A percentile compares a stretch with the other conserved stretches of the same genome.
phyloP scores from a whole-genome alignment of 2,797 vertebrate species.

The Anableps anableps region DNA sequence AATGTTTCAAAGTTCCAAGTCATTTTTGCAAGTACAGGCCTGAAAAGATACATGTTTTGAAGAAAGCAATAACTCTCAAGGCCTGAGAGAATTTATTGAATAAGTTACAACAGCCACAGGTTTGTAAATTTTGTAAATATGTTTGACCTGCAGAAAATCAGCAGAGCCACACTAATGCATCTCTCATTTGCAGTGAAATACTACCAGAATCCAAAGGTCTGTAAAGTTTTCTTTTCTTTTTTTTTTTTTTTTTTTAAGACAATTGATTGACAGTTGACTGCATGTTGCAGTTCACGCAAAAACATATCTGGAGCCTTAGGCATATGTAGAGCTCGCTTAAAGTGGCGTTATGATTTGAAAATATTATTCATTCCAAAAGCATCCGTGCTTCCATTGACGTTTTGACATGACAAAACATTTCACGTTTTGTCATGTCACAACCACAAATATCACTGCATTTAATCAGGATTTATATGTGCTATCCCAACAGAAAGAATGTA shows the following conservation, averaged over 20 bases:
- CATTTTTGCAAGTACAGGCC: conserved; percentile 23
- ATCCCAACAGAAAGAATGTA: background rate
- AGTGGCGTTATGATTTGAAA: background rate
- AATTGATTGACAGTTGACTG: conserved; percentile 54
- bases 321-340: conserved; percentile 39
- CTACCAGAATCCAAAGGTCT: conserved; percentile 19
- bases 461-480: background rate
- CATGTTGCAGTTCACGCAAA: conserved; percentile 40
- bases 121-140: conserved; percentile 61
- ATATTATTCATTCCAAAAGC: background rate
- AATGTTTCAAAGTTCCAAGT: conserved; percentile 9
- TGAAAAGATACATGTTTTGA: conserved; percentile 16
- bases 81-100: conserved; percentile 33
- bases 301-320: conserved; percentile 28
- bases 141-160: conserved; percentile 64
- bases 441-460: background rate
- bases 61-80: conserved; percentile 46
- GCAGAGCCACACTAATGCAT: conserved; percentile 43
- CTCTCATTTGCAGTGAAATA: conserved; percentile 44
- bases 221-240: conserved; percentile 21
- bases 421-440: background rate
- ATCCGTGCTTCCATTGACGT: background rate
- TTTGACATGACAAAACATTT: background rate
- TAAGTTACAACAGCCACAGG: conserved; percentile 49
- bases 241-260: background rate